phyloP scores from a whole-genome alignment of 2,888 invertebrate species.

The Osmoderma eremita region DNA sequence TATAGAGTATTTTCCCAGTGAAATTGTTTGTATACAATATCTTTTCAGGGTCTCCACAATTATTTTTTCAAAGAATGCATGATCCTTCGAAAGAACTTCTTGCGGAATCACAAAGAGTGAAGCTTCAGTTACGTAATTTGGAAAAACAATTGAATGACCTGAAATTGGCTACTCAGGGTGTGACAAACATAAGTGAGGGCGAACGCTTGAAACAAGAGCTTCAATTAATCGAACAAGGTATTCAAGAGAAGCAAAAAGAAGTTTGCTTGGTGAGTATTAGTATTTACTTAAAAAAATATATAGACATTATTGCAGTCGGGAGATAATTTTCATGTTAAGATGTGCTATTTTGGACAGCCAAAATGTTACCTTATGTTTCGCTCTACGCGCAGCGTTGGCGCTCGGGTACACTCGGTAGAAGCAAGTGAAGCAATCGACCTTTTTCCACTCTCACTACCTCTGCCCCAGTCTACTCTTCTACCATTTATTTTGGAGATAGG shows the following conservation, averaged over 20 bases:
- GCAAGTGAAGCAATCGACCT: too few relatives aligned
- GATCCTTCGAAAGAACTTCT: constrained; percentile 64
- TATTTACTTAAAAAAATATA: too few relatives aligned
- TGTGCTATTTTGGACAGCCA: too few relatives aligned
- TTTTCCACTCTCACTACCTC: too few relatives aligned
- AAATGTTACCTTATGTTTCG: too few relatives aligned
- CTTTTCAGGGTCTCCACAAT: constrained; percentile 56
- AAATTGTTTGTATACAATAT: not conserved
- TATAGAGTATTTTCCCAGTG: not conserved
- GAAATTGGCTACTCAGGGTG: constrained; percentile 67
- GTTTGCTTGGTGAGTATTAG: constrained; percentile 62
- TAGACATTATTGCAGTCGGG: too few relatives aligned
- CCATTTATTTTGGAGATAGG: too few relatives aligned
- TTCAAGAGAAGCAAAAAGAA: constrained; percentile 71
- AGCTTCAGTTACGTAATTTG: constrained; percentile 69
- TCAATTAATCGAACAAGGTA: constrained; percentile 71
- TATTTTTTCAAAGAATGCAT: constrained; percentile 60
- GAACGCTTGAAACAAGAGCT: constrained; percentile 70
- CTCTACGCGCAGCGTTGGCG: too few relatives aligned
- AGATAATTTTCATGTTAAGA: too few relatives aligned
- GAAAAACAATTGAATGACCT: constrained; percentile 72
- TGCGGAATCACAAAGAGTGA: constrained; percentile 70
- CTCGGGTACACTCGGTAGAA: too few relatives aligned
- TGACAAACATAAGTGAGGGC: constrained; percentile 66
- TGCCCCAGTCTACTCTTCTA: too few relatives aligned